These are phyloP conservation scores for Conus ventricosus DNA, from an alignment of 1,140 invertebrate genomes.

Conservation along the genomic window DNA sequence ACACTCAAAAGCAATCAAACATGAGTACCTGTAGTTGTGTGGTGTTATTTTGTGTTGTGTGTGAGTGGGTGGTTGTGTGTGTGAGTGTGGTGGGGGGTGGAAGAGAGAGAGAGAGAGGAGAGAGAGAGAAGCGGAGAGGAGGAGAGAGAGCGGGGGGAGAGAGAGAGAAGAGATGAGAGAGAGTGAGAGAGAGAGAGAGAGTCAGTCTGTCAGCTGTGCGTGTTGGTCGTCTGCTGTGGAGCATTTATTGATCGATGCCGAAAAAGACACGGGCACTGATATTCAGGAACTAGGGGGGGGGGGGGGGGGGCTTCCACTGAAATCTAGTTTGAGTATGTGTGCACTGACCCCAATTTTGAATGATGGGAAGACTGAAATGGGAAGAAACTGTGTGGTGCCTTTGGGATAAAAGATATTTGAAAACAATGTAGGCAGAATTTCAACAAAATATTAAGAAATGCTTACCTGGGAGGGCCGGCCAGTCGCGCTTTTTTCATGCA, in stretches of 20 bases:
- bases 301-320: not conserved
- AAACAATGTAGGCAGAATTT: not conserved
- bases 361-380: not conserved
- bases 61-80: no score
- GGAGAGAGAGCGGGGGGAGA: not conserved
- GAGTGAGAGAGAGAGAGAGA: not conserved
- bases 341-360: no score
- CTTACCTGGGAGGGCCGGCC: constrained; percentile 46
- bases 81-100: no score
- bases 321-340: not conserved
- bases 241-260: not conserved
- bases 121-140: not conserved
- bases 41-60: no score
- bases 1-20: no score
- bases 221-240: not conserved
- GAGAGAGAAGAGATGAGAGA: not conserved
- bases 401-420: no score
- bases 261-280: not conserved
- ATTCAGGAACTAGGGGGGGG: not conserved
- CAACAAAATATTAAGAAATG: not conserved
- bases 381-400: no score
- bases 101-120: not conserved
- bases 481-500: constrained; percentile 52
- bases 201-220: not conserved
- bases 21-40: no score